phyloP scores from a whole-genome alignment of 2,113 vertebrate species.

The Thymallus thymallus region DNA sequence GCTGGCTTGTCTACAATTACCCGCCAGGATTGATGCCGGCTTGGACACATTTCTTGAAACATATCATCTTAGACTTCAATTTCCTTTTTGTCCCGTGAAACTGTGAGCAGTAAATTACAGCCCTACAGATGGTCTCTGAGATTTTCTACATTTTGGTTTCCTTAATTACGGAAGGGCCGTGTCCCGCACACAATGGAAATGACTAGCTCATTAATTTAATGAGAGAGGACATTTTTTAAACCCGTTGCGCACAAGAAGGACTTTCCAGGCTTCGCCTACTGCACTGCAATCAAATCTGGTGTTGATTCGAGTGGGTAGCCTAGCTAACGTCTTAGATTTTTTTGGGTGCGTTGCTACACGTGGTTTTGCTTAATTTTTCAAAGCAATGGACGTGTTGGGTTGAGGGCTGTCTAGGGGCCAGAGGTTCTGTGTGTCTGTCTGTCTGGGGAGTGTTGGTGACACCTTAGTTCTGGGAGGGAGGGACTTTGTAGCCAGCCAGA shows the following conservation, averaged over 20 bases:
- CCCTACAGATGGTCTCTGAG: conserved; percentile 5
- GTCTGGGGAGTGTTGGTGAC: conserved; percentile 5
- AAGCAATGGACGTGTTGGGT: not conserved
- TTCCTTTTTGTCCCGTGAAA: not conserved
- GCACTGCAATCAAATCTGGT: no score
- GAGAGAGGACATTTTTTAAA: not conserved
- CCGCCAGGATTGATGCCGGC: conserved; percentile 16
- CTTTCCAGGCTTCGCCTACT: no score
- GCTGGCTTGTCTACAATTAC: conserved; percentile 17
- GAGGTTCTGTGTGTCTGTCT: not conserved
- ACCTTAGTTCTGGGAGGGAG: not conserved
- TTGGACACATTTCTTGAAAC: conserved; percentile 15
- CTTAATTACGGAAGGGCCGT: no score
- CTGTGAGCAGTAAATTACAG: not conserved
- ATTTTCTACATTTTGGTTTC: no score
- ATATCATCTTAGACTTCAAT: conserved; percentile 9
- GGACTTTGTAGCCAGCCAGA: not conserved
- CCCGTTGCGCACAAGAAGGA: no score
- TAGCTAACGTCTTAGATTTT: no score
- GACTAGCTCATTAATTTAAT: conserved; percentile 13
- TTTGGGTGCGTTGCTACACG: not conserved
- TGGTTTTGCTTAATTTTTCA: not conserved
- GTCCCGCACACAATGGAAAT: conserved; percentile 6
- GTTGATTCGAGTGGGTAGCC: no score
- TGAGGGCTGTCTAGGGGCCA: not conserved